phyloP scores from a whole-genome alignment of 2,888 invertebrate species.

The Amblyjoppa proteus region DNA sequence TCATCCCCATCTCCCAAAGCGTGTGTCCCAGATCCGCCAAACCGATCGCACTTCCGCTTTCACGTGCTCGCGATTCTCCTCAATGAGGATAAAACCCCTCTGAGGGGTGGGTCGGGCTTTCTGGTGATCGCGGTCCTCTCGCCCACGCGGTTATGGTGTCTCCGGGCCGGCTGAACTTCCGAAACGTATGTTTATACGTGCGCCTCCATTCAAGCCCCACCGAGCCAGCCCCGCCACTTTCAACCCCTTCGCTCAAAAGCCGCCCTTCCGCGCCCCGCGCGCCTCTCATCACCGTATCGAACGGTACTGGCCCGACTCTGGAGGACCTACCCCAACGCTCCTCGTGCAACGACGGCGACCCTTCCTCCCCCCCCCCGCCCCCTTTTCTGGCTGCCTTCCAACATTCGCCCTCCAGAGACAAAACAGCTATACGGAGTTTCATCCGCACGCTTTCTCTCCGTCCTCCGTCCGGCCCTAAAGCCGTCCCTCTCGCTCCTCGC shows the following conservation, averaged over 20 bases:
- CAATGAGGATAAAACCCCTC: slow-evolving; percentile 33
- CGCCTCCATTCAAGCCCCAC: slow-evolving; percentile 71
- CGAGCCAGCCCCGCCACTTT: slow-evolving; percentile 53
- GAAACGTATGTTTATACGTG: slow-evolving; percentile 39
- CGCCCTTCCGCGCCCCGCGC: slow-evolving; percentile 53
- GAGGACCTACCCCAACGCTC: slow-evolving; percentile 67
- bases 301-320: slow-evolving; percentile 14
- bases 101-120: background rate
- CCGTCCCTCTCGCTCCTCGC: slow-evolving; percentile 47
- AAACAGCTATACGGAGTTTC: background rate
- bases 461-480: slow-evolving; percentile 25
- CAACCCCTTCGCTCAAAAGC: slow-evolving; percentile 48
- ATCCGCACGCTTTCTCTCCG: slow-evolving; percentile 32
- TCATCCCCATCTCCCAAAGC: too few relatives aligned
- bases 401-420: background rate
- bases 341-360: slow-evolving; percentile 13
- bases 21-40: background rate
- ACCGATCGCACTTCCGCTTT: slow-evolving; percentile 1
- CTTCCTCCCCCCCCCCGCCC: slow-evolving; percentile 38
- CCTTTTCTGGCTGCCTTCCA: slow-evolving; percentile 48
- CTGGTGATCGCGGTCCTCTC: slow-evolving; percentile 22
- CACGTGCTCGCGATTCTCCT: slow-evolving; percentile 30
- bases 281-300: slow-evolving; percentile 49
- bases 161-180: slow-evolving; percentile 56
- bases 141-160: slow-evolving; percentile 63